These are phyloP conservation scores for Psephotus haematonotus DNA, from an alignment of 2,113 vertebrate genomes.

Conservation along the genomic window DNA sequence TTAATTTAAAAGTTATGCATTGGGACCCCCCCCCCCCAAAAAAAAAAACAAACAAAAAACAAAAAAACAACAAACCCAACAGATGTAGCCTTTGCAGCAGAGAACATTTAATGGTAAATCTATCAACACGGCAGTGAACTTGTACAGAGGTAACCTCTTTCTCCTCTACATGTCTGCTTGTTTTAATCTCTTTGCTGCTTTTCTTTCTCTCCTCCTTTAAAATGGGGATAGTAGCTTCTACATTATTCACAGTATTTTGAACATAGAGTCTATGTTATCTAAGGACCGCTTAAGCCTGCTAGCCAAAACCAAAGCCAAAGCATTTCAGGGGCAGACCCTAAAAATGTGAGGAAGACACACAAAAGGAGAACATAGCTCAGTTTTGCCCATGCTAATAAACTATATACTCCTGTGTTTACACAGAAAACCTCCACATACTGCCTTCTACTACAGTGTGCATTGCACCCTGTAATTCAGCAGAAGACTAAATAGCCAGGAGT, in stretches of 20 bases:
- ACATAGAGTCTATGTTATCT: neutral
- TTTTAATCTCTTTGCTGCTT: neutral
- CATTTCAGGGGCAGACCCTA: neutral
- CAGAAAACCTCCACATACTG: neutral
- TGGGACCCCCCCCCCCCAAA: no score
- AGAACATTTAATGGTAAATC: neutral
- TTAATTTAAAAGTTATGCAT: no score
- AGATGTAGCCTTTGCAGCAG: neutral
- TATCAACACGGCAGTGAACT: neutral
- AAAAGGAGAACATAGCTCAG: neutral
- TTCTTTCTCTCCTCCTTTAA: neutral
- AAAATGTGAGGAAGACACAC: neutral
- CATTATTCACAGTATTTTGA: constrained; percentile 31
- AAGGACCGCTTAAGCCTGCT: neutral
- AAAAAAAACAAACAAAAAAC: no score
- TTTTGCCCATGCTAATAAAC: neutral
- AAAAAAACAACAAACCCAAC: no score
- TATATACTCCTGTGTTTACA: neutral
- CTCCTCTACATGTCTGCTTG: neutral
- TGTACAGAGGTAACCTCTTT: neutral
- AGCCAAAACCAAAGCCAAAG: neutral
- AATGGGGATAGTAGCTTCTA: neutral
- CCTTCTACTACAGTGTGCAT: neutral
- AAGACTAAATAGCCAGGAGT: constrained; percentile 44
- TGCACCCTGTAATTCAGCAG: constrained; percentile 10